Evolutionary conservation across 2,888 invertebrate species (phyloP).

Genomic region (Diarsia brunnea): DNA sequence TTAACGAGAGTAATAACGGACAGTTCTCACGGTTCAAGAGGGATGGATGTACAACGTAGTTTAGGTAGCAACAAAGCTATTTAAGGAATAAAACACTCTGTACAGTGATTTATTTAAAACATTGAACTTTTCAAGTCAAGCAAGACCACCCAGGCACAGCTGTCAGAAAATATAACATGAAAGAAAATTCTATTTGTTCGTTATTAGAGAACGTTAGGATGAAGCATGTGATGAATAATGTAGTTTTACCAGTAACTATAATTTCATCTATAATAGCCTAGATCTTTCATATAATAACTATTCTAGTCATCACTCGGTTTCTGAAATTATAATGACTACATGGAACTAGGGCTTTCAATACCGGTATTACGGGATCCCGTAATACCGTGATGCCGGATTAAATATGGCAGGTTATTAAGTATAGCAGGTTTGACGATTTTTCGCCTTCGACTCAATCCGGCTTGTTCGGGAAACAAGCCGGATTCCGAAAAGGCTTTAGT

Average conservation of each 20-base stretch:
- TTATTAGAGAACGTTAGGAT: neutral
- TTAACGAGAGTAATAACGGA: constrained; percentile 37
- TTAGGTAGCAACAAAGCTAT: neutral
- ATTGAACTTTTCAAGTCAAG: neutral
- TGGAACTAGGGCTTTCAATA: no score
- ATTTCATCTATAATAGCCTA: no score
- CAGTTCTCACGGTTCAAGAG: constrained; percentile 52
- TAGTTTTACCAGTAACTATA: neutral
- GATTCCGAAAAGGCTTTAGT: no score
- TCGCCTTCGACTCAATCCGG: no score
- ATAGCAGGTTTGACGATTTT: no score
- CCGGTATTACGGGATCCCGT: no score
- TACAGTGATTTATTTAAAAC: constrained; percentile 1
- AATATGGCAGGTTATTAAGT: no score
- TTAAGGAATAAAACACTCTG: neutral
- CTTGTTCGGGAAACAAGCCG: no score
- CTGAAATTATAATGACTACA: no score
- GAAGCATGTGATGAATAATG: neutral
- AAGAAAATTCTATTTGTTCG: neutral
- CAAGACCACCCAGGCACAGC: neutral
- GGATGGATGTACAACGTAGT: neutral
- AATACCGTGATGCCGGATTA: no score
- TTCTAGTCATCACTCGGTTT: no score
- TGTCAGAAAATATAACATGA: constrained; percentile 11
- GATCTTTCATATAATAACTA: no score